Conservation (phyloP, 1,140 invertebrate species). For the Drosophila tani region DNA sequence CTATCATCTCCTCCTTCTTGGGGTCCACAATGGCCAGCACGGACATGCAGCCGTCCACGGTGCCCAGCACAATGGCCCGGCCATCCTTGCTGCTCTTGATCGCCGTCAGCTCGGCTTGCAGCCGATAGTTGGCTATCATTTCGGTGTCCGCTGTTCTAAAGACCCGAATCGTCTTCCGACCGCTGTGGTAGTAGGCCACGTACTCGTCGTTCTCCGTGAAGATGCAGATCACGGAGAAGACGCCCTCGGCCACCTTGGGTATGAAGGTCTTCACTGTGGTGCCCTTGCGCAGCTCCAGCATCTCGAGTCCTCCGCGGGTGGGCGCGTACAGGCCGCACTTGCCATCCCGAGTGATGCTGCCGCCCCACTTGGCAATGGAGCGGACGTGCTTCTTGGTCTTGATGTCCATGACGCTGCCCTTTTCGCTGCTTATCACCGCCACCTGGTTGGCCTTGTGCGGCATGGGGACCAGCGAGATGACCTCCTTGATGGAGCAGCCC, state of each 20-base stretch:
- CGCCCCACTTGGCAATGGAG: conserved; percentile 93
- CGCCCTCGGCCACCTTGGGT: conserved; percentile 97
- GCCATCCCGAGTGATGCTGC: conserved; percentile 93
- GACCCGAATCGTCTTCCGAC: conserved; percentile 94
- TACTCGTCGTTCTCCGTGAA: conserved; percentile 98
- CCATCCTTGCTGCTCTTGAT: conserved; percentile 94
- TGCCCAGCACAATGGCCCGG: conserved; percentile 93
- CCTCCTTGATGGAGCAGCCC: conserved; percentile 89
- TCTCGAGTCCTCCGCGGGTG: conserved; percentile 95
- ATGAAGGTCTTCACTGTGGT: conserved; percentile 94
- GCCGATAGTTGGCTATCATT: conserved; percentile 96
- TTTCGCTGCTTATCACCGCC: conserved; percentile 95
- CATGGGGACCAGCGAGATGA: conserved; percentile 90
- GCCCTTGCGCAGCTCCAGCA: conserved; percentile 94
- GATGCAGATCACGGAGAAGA: conserved; percentile 97
- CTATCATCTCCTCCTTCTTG: conserved; percentile 87
- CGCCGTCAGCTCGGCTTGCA: conserved; percentile 95
- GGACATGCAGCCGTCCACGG: conserved; percentile 96
- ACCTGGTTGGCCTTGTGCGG: conserved; percentile 93
- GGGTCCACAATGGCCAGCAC: conserved; percentile 96
- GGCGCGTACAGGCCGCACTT: conserved; percentile 97
- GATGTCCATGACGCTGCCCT: conserved; percentile 94
- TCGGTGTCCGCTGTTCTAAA: conserved; percentile 95
- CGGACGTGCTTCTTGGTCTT: conserved; percentile 91
- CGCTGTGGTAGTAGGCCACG: conserved; percentile 97